These are phyloP conservation scores for Phalanger gymnotis DNA, from an alignment of 2,797 vertebrate genomes.

Conservation along the genomic window DNA sequence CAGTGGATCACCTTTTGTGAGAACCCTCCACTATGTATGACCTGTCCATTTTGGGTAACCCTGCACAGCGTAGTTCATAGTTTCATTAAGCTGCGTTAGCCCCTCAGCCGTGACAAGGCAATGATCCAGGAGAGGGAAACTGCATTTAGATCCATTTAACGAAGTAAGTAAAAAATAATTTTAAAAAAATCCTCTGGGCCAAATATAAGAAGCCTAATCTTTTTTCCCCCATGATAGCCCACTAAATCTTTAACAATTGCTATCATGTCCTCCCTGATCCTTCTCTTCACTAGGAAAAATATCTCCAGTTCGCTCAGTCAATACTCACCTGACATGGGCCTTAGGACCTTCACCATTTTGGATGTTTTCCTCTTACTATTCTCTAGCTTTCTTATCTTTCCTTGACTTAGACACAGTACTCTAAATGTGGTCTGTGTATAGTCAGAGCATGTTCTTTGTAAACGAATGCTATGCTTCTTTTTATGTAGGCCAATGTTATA, in stretches of 20 bases:
- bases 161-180: neutral
- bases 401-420: neutral
- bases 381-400: neutral
- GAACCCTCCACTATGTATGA: neutral
- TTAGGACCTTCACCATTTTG: neutral
- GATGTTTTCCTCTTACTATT: neutral
- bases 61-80: neutral
- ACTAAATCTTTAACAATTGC: neutral
- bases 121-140: neutral
- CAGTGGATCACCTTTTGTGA: neutral
- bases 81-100: neutral
- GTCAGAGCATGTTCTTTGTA: too few relatives aligned
- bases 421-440: neutral
- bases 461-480: too few relatives aligned
- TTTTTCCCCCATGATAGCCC: neutral
- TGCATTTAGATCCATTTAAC: neutral
- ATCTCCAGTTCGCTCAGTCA: neutral
- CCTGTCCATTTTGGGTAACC: neutral
- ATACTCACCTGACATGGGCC: neutral
- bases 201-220: neutral
- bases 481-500: too few relatives aligned
- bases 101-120: neutral
- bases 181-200: neutral
- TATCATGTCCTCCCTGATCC: neutral
- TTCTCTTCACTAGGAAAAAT: neutral